These are phyloP conservation scores for Esox masquinongy DNA, from an alignment of 2,797 vertebrate species.

Conservation along the genomic window DNA sequence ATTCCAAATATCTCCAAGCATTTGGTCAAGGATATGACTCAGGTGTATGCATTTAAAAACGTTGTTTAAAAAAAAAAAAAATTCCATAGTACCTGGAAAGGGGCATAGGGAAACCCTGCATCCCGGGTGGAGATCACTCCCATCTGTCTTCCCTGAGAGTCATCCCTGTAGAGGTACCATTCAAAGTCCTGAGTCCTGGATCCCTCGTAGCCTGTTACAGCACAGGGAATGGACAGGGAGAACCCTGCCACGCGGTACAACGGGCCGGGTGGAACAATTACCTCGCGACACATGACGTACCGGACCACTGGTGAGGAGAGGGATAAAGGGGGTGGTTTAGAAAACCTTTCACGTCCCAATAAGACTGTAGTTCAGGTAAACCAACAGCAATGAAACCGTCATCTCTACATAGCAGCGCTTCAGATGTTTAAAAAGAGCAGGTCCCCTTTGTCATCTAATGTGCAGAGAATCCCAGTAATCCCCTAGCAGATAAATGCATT, in stretches of 20 bases:
- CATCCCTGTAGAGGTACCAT: conserved; percentile 82
- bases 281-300: conserved; percentile 73
- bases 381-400: too few species aligned
- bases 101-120: conserved; percentile 75
- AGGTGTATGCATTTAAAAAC: background rate
- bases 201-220: conserved; percentile 80
- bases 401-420: too few species aligned
- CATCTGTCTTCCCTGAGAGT: conserved; percentile 70
- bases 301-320: conserved; percentile 53
- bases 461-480: too few species aligned
- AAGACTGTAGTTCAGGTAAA: too few species aligned
- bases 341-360: background rate
- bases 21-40: too few species aligned
- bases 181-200: conserved; percentile 85
- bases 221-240: conserved; percentile 78
- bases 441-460: too few species aligned
- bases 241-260: conserved; percentile 85
- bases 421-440: too few species aligned
- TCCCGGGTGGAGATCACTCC: conserved; percentile 86
- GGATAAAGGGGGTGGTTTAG: too few species aligned
- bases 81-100: conserved; percentile 73
- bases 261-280: conserved; percentile 79
- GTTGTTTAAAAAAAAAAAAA: background rate
- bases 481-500: background rate
- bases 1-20: too few species aligned